Evolutionary conservation across 2,888 invertebrate species (phyloP).

Genomic region (Metalampra italica): DNA sequence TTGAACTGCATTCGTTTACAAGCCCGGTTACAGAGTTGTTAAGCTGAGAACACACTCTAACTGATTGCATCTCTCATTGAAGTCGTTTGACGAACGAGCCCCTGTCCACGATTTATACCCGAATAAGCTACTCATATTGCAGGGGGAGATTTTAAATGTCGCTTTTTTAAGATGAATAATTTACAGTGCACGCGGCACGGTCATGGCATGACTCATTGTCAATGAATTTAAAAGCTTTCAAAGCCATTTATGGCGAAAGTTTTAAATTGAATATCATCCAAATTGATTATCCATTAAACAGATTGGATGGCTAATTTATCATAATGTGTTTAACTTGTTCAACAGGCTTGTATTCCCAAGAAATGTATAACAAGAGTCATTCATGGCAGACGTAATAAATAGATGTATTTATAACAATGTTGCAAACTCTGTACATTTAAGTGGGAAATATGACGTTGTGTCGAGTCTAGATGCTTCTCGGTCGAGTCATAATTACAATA

Average conservation of each 20-base stretch:
- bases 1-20: constrained; percentile 30
- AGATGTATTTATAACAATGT: constrained; percentile 63
- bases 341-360: constrained; percentile 23
- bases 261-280: constrained; percentile 35
- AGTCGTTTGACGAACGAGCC: constrained; percentile 55
- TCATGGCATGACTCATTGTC: constrained; percentile 63
- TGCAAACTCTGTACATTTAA: constrained; percentile 62
- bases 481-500: constrained; percentile 70
- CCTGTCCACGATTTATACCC: constrained; percentile 44
- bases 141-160: constrained; percentile 60
- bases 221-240: constrained; percentile 68
- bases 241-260: constrained; percentile 58
- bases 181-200: constrained; percentile 37
- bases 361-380: constrained; percentile 44
- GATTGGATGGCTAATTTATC: constrained; percentile 33
- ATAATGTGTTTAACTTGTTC: constrained; percentile 3
- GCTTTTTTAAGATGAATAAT: constrained; percentile 66
- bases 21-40: constrained; percentile 39
- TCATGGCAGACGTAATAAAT: constrained; percentile 52
- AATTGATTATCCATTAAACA: constrained; percentile 22
- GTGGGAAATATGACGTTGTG: constrained; percentile 66
- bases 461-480: constrained; percentile 57
- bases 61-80: constrained; percentile 65
- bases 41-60: constrained; percentile 60
- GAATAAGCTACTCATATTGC: constrained; percentile 69